Evolutionary conservation across 2,888 invertebrate species (phyloP).

Genomic region (Cataglyphis altisquamis): DNA sequence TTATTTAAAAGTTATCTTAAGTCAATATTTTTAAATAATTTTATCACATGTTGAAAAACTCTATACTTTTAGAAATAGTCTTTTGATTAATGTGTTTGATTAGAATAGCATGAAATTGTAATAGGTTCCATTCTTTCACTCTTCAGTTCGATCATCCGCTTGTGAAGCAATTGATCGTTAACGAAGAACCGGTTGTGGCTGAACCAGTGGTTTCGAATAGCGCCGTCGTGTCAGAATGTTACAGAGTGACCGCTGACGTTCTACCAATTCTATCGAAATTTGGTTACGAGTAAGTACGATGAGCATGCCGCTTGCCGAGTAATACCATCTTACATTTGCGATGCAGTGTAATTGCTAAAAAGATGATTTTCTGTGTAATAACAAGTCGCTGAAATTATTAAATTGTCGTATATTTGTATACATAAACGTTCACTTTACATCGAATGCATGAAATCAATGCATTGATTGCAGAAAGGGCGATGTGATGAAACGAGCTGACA

Average conservation of each 20-base stretch:
- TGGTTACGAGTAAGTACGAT: constrained; percentile 87
- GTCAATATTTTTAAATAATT: neutral
- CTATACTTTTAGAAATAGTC: neutral
- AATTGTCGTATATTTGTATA: constrained; percentile 63
- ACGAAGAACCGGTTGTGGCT: constrained; percentile 76
- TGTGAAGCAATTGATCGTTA: constrained; percentile 86
- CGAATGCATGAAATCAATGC: constrained; percentile 25
- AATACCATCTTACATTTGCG: constrained; percentile 47
- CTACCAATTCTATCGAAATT: constrained; percentile 89
- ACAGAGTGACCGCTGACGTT: constrained; percentile 90
- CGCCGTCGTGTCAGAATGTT: constrained; percentile 90
- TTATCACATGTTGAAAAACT: neutral
- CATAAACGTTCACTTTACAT: constrained; percentile 69
- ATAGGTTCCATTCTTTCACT: constrained; percentile 28
- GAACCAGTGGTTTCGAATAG: constrained; percentile 82
- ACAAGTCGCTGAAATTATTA: constrained; percentile 65
- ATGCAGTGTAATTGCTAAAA: constrained; percentile 61
- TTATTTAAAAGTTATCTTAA: neutral
- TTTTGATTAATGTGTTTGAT: neutral
- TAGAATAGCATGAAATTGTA: neutral
- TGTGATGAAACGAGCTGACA: constrained; percentile 88
- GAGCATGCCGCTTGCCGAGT: constrained; percentile 1
- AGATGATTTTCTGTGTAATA: constrained; percentile 66
- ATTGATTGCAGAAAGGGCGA: constrained; percentile 88
- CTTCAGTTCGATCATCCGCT: constrained; percentile 87